Percentiles rank a stretch among this genome's conserved stretches.
Evolutionary conservation across 1,140 invertebrate species (phyloP).

Genomic region (Drosophila pandora): DNA sequence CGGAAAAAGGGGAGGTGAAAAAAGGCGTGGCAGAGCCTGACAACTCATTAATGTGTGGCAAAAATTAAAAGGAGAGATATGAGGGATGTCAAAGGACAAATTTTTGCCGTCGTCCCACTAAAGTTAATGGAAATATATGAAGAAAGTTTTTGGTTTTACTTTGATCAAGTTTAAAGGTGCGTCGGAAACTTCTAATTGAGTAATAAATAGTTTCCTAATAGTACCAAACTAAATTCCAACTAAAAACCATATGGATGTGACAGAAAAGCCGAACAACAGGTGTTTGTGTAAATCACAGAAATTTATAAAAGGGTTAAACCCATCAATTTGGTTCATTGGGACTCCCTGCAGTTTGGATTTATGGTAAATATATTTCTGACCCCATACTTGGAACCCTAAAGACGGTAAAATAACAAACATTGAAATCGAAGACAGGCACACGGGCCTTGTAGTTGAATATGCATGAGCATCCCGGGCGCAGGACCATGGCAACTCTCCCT

Average conservation of each 20-base stretch:
- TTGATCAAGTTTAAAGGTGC: neutral
- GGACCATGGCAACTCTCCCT: neutral
- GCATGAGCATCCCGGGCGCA: slow-evolving; percentile 21
- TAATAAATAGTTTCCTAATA: neutral
- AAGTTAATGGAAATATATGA: no score
- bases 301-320: neutral
- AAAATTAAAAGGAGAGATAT: slow-evolving; percentile 14
- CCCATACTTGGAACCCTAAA: neutral
- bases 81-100: slow-evolving; percentile 5
- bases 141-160: no score
- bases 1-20: neutral
- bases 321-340: slow-evolving; percentile 11
- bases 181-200: neutral
- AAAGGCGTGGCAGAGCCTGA: slow-evolving; percentile 22
- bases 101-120: neutral
- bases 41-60: slow-evolving; percentile 45
- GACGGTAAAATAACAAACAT: slow-evolving; percentile 25
- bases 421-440: slow-evolving; percentile 5
- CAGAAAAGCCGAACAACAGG: neutral
- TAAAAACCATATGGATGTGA: neutral
- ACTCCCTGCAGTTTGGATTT: slow-evolving; percentile 6
- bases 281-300: neutral
- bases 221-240: neutral
- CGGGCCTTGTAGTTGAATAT: slow-evolving; percentile 13
- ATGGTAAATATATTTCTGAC: neutral